phyloP scores from a whole-genome alignment of 2,888 invertebrate species.

The Heteromyza rotundicornis region DNA sequence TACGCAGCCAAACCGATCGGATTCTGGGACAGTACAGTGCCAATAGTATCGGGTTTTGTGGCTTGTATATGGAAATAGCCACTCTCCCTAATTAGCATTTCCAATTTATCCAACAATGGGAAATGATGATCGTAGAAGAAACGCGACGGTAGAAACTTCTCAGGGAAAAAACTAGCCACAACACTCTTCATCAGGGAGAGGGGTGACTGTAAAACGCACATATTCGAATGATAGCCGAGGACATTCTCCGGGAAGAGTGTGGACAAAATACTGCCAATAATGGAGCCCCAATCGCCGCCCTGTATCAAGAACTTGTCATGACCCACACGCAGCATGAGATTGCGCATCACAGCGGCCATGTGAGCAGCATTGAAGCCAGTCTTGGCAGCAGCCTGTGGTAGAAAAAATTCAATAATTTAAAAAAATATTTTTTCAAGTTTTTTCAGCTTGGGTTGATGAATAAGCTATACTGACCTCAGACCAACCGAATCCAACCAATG shows the following conservation, averaged over 20 bases:
- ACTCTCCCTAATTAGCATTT: conserved; percentile 58
- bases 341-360: conserved; percentile 68
- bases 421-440: too few relatives aligned
- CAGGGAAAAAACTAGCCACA: conserved; percentile 65
- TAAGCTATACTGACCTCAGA: conserved; percentile 65
- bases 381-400: conserved; percentile 46
- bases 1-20: conserved; percentile 88
- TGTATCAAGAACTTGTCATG: conserved; percentile 71
- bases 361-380: conserved; percentile 62
- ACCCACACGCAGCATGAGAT: conserved; percentile 73
- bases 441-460: neutral
- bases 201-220: conserved; percentile 63
- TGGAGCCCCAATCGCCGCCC: conserved; percentile 85
- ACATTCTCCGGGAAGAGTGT: conserved; percentile 69
- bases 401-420: neutral
- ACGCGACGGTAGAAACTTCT: conserved; percentile 60
- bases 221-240: conserved; percentile 69
- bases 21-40: conserved; percentile 59
- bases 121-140: conserved; percentile 66
- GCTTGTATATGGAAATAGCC: conserved; percentile 80
- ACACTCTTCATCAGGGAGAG: conserved; percentile 56
- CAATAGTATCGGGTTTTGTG: conserved; percentile 88
- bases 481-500: conserved; percentile 74
- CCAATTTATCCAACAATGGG: conserved; percentile 54
- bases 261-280: conserved; percentile 69